Evolutionary conservation across 2,797 vertebrate species (phyloP).

Genomic region (Fratercula arctica): DNA sequence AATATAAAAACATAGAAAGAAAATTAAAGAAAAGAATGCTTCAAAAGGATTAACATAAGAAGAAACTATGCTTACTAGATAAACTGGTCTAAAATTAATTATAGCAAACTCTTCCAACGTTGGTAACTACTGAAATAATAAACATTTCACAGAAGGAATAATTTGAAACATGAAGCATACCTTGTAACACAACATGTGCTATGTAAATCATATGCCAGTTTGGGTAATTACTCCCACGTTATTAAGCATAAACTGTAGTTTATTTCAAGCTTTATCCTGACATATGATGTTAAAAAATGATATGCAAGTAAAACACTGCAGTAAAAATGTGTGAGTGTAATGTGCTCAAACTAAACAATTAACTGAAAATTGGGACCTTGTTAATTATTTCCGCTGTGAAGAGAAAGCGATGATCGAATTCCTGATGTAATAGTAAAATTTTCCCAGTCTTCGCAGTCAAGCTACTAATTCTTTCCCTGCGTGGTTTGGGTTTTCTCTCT

Average conservation of each 20-base stretch:
- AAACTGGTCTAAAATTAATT: not conserved
- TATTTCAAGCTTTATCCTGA: not conserved
- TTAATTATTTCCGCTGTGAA: not conserved
- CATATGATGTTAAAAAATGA: not conserved
- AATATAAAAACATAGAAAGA: not conserved
- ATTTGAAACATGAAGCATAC: not conserved
- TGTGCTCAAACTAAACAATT: not conserved
- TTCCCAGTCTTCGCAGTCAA: not conserved
- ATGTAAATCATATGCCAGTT: not conserved
- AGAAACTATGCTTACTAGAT: not conserved
- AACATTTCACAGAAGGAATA: not conserved
- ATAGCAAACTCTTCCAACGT: not conserved
- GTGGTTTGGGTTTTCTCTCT: rapidly evolving
- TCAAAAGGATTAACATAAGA: not conserved
- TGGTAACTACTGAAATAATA: not conserved
- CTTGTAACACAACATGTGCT: not conserved
- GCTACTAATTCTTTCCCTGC: not conserved
- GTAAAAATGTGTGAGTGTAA: not conserved
- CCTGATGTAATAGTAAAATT: not conserved
- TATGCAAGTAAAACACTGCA: not conserved
- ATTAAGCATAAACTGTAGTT: not conserved
- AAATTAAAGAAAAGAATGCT: not conserved
- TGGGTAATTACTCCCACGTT: not conserved
- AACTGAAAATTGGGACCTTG: not conserved
- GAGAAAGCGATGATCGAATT: not conserved